Base-by-base conservation (phyloP, 1,140 invertebrate species). In the Drosophila ohnishii region DNA sequence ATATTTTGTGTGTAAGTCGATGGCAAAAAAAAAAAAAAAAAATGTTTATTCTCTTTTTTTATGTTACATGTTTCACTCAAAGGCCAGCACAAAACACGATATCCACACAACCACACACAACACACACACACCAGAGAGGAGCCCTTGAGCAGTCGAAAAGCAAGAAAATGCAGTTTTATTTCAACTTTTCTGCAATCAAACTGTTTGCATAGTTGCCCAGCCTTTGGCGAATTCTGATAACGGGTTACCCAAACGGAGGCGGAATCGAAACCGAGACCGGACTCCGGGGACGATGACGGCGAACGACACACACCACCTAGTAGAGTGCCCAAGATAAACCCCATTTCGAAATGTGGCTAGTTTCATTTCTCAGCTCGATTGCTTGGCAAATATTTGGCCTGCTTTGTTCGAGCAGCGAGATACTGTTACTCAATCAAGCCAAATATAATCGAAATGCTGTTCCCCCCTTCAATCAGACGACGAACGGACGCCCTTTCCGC, bases 331-430 rank as follows among this genome's bases (percentile, higher is more conserved):
- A 45, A 80, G 82, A 86, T 85, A 85, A 85, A 86, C 75, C 79
- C 66, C 51, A 45, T 76, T 76, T 53, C 59, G 72, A 87, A 87
- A 75, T 62, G 70, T 62, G 70, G 73, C 71, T 87, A 82, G 83
- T 87, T 86, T 79, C 80, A 86, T 86, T 86, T 82, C 59, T 78
- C 66, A 75, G 51, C 76, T 86, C 75, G 60, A 86, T 86, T 87
- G 82, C 82, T 86, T 87, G 78, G 79, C 84, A 86, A 86, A 86
- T 87, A 86, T 87, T 82, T 59, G 51, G 78, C 63, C 67, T 58
- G 79, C 71, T 87, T 82, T 78, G 76, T 79, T 86, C 80, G 80
- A 86, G 71, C 59, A 66, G 67, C 56, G 56, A 75, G 62, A 76
- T 76, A 69, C 48, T 72, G 63, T 65, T 78, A 75, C 67, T 75